phyloP scores from a whole-genome alignment of 2,888 invertebrate genomes.

The Mesorhabditis spiculigera region DNA sequence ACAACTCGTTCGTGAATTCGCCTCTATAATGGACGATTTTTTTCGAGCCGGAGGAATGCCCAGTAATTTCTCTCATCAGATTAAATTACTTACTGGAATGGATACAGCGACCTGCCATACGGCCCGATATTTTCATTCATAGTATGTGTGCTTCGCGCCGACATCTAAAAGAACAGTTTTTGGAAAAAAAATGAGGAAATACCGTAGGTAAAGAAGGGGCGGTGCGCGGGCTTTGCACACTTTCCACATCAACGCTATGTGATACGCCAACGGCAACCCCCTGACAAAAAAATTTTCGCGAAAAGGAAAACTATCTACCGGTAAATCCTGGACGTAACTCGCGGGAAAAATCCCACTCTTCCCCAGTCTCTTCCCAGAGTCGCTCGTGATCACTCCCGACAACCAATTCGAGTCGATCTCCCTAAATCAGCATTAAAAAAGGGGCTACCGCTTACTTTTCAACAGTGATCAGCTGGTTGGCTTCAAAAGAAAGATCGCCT shows the following conservation, averaged over 20 bases:
- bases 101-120: constrained; percentile 32
- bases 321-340: constrained; percentile 14
- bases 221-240: neutral
- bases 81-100: constrained; percentile 28
- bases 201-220: constrained; percentile 9
- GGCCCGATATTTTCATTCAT: constrained; percentile 22
- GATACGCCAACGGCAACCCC: neutral
- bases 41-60: too few relatives aligned
- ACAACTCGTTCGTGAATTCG: constrained; percentile 43
- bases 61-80: constrained; percentile 7
- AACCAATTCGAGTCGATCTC: constrained; percentile 10
- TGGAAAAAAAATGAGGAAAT: constrained; percentile 1
- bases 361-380: constrained; percentile 18
- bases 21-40: constrained; percentile 29
- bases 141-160: constrained; percentile 3
- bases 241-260: neutral
- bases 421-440: neutral
- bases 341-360: constrained; percentile 11
- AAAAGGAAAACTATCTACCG: neutral
- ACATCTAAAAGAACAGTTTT: constrained; percentile 2
- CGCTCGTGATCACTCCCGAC: constrained; percentile 14
- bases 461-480: constrained; percentile 8
- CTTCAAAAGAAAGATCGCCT: constrained; percentile 14
- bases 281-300: neutral
- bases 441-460: neutral